Evolutionary conservation across 2,113 vertebrate genomes (phyloP).

Genomic region (Nothocercus julius): DNA sequence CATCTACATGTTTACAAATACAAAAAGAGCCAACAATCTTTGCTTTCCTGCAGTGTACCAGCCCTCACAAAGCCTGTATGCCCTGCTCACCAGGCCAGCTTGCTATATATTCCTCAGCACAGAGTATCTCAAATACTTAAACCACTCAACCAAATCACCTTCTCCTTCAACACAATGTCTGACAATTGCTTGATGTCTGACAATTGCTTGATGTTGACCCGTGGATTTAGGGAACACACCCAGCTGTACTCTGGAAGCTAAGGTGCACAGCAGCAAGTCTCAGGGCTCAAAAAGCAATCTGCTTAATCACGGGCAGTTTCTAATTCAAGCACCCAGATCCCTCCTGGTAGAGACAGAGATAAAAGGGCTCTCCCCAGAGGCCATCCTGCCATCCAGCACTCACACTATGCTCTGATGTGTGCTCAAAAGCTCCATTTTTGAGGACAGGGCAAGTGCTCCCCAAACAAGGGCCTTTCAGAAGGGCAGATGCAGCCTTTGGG

Average conservation of each 20-base stretch:
- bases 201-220: fast-evolving
- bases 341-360: neutral
- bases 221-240: neutral
- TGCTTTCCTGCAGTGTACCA: fast-evolving
- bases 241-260: fast-evolving
- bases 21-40: fast-evolving
- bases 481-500: neutral
- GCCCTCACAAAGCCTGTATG: too few relatives aligned
- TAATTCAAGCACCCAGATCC: too few relatives aligned
- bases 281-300: neutral
- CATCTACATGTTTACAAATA: fast-evolving
- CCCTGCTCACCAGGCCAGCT: fast-evolving
- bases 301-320: neutral
- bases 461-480: fast-evolving
- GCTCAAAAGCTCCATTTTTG: neutral
- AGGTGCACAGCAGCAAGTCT: neutral
- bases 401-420: fast-evolving
- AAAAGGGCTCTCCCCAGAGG: neutral
- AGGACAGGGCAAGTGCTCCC: neutral
- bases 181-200: fast-evolving
- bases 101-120: neutral
- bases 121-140: fast-evolving
- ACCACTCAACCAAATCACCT: neutral
- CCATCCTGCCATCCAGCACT: neutral
- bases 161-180: neutral